Conservation (phyloP, 2,888 invertebrate genomes). For the Epirrita christyi region DNA sequence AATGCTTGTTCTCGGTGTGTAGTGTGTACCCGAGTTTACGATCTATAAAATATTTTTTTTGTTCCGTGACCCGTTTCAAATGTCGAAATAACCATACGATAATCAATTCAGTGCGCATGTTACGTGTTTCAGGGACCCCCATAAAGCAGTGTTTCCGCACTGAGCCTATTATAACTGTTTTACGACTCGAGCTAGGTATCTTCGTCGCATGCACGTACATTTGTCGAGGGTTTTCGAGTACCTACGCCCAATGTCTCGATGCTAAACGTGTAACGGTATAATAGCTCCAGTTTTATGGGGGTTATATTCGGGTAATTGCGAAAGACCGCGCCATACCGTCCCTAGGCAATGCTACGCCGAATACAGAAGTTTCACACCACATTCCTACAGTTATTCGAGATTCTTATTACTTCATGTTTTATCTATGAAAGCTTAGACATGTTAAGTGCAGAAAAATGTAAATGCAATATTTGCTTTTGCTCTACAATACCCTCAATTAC, state of each 20-base stretch:
- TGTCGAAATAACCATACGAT: conserved; percentile 69
- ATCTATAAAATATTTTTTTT: conserved; percentile 66
- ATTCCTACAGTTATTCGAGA: conserved; percentile 33
- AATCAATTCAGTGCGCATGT: conserved; percentile 74
- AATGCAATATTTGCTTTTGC: background rate
- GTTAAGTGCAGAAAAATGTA: background rate
- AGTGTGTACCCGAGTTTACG: conserved; percentile 58
- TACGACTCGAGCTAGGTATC: conserved; percentile 70
- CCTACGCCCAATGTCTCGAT: conserved; percentile 58
- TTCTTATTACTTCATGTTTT: background rate
- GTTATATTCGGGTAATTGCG: conserved; percentile 69
- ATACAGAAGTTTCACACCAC: conserved; percentile 37
- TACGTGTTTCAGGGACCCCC: conserved; percentile 74
- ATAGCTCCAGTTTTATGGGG: conserved; percentile 63
- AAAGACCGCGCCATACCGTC: conserved; percentile 49
- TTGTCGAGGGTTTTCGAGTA: conserved; percentile 58
- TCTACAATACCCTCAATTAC: background rate
- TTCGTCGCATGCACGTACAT: conserved; percentile 62
- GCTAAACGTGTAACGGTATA: conserved; percentile 66
- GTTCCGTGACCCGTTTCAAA: conserved; percentile 66
- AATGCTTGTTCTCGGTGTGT: conserved; percentile 53
- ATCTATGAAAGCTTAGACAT: background rate
- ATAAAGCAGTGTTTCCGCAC: conserved; percentile 76
- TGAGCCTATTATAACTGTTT: conserved; percentile 77
- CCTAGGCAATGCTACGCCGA: conserved; percentile 51